These are phyloP conservation scores for Arenicola marina DNA, from an alignment of 2,888 invertebrate species.

Conservation along the genomic window DNA sequence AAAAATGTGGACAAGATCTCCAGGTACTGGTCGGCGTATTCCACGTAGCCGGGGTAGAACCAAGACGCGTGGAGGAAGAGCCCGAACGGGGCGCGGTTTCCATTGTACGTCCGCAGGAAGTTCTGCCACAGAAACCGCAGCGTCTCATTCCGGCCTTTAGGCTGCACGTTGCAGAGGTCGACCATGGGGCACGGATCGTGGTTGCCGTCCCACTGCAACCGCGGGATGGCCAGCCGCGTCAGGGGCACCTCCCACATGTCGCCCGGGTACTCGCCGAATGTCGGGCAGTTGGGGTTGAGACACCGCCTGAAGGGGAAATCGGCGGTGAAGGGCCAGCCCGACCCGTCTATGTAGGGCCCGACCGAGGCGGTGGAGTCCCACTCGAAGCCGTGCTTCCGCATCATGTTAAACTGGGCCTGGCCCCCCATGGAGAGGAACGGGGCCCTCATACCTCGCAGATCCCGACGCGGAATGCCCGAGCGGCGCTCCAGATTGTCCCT, in stretches of 20 bases:
- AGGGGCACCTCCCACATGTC: constrained; percentile 74
- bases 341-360: constrained; percentile 81
- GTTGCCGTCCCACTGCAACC: no score
- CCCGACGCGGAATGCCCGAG: no score
- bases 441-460: no score
- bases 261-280: constrained; percentile 56
- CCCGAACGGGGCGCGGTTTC: constrained; percentile 76
- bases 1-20: no score
- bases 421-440: no score
- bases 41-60: no score
- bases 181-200: constrained; percentile 44
- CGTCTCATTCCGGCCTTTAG: constrained; percentile 38
- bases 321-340: constrained; percentile 92
- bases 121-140: constrained; percentile 70
- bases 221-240: constrained; percentile 45
- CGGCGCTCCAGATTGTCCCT: no score
- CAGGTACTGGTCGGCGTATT: no score
- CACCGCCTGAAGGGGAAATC: constrained; percentile 66
- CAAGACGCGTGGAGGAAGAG: constrained; percentile 82
- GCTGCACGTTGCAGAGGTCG: constrained; percentile 44
- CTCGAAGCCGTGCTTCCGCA: constrained; percentile 90
- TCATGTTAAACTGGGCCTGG: no score
- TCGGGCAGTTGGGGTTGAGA: constrained; percentile 22
- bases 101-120: constrained; percentile 72
- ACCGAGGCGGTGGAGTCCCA: constrained; percentile 90